These are phyloP conservation scores for Nyleta sp. DNA, from an alignment of 2,888 invertebrate species.

Conservation along the genomic window DNA sequence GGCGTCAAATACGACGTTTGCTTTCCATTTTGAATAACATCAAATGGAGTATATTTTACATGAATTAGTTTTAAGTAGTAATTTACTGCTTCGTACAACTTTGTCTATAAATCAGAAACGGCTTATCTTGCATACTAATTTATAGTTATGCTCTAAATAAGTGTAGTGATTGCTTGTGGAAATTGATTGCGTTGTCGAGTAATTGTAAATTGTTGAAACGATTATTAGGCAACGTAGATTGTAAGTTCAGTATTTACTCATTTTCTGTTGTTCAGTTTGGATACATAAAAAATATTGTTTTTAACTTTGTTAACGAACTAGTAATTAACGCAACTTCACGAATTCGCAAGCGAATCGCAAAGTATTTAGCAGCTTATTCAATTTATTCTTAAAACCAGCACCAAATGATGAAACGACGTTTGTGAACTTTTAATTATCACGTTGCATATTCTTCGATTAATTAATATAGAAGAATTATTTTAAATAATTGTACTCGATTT, in stretches of 20 bases:
- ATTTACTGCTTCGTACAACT: conserved; percentile 17
- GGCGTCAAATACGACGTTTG: background rate
- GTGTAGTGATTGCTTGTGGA: conserved; percentile 1
- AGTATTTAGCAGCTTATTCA: background rate
- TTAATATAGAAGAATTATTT: background rate
- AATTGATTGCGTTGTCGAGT: conserved; percentile 4
- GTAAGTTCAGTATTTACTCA: background rate
- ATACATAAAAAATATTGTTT: too few relatives aligned
- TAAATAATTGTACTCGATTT: conserved; percentile 10
- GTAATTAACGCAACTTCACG: background rate
- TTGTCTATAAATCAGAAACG: conserved; percentile 37
- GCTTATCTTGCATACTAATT: conserved; percentile 34
- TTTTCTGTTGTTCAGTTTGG: background rate
- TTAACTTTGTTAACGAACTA: background rate
- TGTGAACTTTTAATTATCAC: conserved; percentile 19
- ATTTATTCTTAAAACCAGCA: background rate
- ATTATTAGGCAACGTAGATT: conserved; percentile 13
- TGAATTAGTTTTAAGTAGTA: conserved; percentile 22
- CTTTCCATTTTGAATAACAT: conserved; percentile 3
- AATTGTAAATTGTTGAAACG: conserved; percentile 6
- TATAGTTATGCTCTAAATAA: conserved; percentile 35
- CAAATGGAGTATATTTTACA: conserved; percentile 20
- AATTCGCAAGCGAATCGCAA: conserved; percentile 8
- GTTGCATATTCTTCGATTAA: conserved; percentile 10
- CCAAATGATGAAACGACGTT: conserved; percentile 1